Evolutionary conservation across 1,140 invertebrate genomes (phyloP), one percentile per base, ranked within the genome.

Genomic region (Rhagoletis pomonella): DNA sequence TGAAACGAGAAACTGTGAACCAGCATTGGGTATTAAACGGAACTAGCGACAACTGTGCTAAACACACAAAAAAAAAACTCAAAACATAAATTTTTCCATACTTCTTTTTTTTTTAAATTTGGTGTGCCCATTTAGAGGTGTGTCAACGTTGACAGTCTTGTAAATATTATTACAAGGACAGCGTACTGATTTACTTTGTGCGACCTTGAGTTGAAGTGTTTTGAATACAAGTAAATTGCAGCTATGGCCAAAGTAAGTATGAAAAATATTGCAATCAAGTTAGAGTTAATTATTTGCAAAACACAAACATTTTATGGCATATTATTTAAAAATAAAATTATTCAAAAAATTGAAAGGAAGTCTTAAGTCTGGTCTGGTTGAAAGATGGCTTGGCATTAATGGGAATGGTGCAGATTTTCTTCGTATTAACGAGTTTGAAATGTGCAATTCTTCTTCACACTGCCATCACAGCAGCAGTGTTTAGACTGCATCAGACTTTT

Each of bases 211-310:
- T 6, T 7, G 7, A 58, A 81, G n/a, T 9, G 14, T 55, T 81
- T 55, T 44, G 1, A 81, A 58, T n/a, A 17, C 10, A 81, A 7
- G 2, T 55, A 81, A 55, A 29, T 14, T 19, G 5, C 47, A 55
- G 47, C 17, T 19, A 81, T 81, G 73, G 73, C 73, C 6, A 81
- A 81, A 81, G 73, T 81, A n/a, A 81, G 73, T 81, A 77, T 55
- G 19, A 29, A 67, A 50, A 81, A 81, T 10, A 62, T 62, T 62
- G 9, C 9, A 62, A 14, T 62, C 12, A 62, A 3, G 9, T 62
- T 62, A 29, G 29, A 29, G 29, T 29, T 14, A 62, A 17, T 14
- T n/a, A 62, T 62, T 29, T 29, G 29, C 29, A 29, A 29, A 29
- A 29, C 29, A 29, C 29, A 62, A 55, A 55, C 5, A 55, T 55